Evolutionary conservation across 2,797 vertebrate genomes (phyloP).

Genomic region (Thamnophis elegans): DNA sequence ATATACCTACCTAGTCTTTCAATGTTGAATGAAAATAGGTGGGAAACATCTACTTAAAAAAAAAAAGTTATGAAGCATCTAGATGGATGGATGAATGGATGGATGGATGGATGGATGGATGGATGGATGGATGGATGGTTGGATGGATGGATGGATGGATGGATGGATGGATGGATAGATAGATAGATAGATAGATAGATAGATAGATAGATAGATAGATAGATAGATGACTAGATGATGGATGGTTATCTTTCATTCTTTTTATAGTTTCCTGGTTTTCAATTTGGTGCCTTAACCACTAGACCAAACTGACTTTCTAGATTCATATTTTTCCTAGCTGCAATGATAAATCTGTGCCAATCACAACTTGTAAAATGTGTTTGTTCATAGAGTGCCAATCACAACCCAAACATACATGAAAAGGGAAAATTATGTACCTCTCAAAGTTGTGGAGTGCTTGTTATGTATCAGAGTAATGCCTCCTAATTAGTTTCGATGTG

Average conservation of each 20-base stretch:
- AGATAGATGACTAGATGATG: too few species aligned
- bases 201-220: too few species aligned
- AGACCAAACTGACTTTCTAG: not conserved
- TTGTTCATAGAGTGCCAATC: not conserved
- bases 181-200: too few species aligned
- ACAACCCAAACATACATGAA: not conserved
- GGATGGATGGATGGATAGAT: too few species aligned
- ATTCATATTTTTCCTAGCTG: not conserved
- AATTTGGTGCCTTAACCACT: not conserved
- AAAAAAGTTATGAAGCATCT: not conserved
- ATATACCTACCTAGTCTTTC: not conserved
- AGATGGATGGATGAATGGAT: not conserved
- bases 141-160: too few species aligned
- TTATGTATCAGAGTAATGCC: slow-evolving; percentile 13
- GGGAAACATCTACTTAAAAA: not conserved
- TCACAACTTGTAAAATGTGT: not conserved
- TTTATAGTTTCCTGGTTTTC: not conserved
- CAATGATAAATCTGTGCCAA: not conserved
- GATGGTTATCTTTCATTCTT: not conserved
- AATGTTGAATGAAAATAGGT: not conserved
- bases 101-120: too few species aligned
- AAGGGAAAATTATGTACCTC: slow-evolving; percentile 7
- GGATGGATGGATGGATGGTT: too few species aligned
- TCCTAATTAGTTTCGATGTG: not conserved
- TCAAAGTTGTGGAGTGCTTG: not conserved